These are phyloP conservation scores for Leucoma salicis DNA, from an alignment of 2,888 invertebrate genomes.

Conservation along the genomic window DNA sequence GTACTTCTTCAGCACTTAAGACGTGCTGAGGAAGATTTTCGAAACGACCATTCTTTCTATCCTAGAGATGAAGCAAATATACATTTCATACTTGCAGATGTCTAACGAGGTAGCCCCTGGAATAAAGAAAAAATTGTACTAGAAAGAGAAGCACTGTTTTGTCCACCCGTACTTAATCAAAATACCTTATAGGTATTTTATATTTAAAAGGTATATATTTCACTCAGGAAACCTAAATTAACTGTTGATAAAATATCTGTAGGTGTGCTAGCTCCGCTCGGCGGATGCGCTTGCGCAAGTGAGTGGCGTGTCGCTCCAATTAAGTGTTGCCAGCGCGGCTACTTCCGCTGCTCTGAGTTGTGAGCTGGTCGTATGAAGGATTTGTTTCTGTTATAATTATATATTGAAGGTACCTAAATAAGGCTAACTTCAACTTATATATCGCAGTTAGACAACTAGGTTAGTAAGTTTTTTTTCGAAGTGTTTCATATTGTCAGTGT, in stretches of 20 bases:
- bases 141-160: too few relatives aligned
- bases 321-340: slow-evolving; percentile 19
- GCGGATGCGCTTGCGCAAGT: slow-evolving; percentile 46
- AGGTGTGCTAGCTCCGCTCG: slow-evolving; percentile 6
- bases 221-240: not conserved
- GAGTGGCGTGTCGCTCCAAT: slow-evolving; percentile 33
- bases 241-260: slow-evolving; percentile 1
- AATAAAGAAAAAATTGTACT: too few relatives aligned
- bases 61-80: too few relatives aligned
- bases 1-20: too few relatives aligned
- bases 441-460: slow-evolving; percentile 5
- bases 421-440: not conserved
- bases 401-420: slow-evolving; percentile 1
- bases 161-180: too few relatives aligned
- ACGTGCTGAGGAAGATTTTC: too few relatives aligned
- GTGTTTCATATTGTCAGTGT: too few relatives aligned
- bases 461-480: too few relatives aligned
- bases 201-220: not conserved
- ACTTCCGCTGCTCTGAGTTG: slow-evolving; percentile 28
- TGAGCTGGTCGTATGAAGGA: slow-evolving; percentile 26
- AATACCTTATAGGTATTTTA: too few relatives aligned
- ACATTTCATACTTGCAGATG: too few relatives aligned
- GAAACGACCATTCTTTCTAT: too few relatives aligned
- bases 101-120: too few relatives aligned
- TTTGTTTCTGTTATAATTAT: slow-evolving; percentile 7